phyloP scores from a whole-genome alignment of 2,888 invertebrate genomes.

The Zelleria hepariella region DNA sequence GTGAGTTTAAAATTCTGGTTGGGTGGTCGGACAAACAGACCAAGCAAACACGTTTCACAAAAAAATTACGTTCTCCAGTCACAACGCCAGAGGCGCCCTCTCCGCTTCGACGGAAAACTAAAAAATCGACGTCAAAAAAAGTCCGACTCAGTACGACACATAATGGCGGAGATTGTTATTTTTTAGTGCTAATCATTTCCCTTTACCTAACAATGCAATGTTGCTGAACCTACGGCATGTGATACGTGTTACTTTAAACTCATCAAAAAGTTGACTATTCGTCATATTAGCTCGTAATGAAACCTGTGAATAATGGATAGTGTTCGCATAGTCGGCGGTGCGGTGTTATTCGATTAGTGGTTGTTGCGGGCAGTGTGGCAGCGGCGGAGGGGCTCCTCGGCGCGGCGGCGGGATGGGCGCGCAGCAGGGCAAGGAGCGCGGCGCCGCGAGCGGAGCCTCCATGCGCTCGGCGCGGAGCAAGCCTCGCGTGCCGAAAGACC shows the following conservation, averaged over 20 bases:
- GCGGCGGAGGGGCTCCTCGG: slow-evolving; percentile 12
- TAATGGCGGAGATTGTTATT: slow-evolving; percentile 65
- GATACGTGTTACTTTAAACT: neutral
- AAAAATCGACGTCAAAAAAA: neutral
- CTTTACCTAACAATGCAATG: slow-evolving; percentile 8
- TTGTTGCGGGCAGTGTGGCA: slow-evolving; percentile 10
- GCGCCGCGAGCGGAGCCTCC: slow-evolving; percentile 80
- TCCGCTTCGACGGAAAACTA: neutral
- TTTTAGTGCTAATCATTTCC: slow-evolving; percentile 21
- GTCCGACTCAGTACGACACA: neutral
- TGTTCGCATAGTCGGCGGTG: neutral
- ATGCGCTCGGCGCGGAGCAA: slow-evolving; percentile 82
- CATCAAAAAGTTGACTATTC: neutral
- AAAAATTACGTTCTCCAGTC: neutral
- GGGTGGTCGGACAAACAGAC: neutral
- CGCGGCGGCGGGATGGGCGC: slow-evolving; percentile 81
- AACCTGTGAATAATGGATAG: neutral
- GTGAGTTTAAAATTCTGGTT: no score
- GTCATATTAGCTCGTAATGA: neutral
- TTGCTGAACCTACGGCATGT: slow-evolving; percentile 10
- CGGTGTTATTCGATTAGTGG: slow-evolving; percentile 8
- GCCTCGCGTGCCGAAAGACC: slow-evolving; percentile 84
- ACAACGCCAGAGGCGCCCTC: neutral
- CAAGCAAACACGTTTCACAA: neutral
- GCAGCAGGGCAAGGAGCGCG: slow-evolving; percentile 93